Conservation (phyloP, 2,113 vertebrate genomes). For the Dipodomys stephensi region DNA sequence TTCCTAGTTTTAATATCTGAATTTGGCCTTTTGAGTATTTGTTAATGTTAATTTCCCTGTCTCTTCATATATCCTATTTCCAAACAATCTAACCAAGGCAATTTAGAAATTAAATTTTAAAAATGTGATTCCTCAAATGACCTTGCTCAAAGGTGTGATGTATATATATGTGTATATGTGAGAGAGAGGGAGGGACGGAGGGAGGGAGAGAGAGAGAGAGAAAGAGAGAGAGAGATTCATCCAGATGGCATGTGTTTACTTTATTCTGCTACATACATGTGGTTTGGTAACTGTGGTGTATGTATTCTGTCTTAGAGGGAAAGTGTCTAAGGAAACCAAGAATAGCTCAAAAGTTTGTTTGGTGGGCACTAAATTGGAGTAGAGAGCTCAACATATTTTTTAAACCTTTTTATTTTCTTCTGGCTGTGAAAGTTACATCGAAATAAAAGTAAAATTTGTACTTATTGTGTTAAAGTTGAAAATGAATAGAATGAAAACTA, state of each 20-base stretch:
- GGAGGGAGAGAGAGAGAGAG: too few species aligned
- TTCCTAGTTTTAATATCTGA: too few species aligned
- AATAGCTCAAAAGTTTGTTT: not conserved
- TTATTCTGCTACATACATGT: too few species aligned
- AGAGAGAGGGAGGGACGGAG: too few species aligned
- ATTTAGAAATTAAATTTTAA: not conserved
- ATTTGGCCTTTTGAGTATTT: too few species aligned
- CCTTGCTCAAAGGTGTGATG: not conserved
- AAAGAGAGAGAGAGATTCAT: not conserved
- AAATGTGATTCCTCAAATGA: not conserved
- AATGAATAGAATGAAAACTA: not conserved
- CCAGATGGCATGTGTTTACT: too few species aligned
- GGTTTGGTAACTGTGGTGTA: not conserved
- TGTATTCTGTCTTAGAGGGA: not conserved
- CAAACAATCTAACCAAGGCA: too few species aligned
- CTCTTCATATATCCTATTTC: not conserved
- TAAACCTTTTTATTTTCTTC: not conserved
- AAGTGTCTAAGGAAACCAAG: not conserved
- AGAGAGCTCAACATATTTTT: not conserved
- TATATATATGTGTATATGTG: not conserved
- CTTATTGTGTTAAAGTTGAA: not conserved
- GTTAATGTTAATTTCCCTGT: too few species aligned
- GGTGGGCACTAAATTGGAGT: not conserved
- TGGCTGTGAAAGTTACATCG: not conserved
- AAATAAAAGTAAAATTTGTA: not conserved